phyloP scores from a whole-genome alignment of 2,113 vertebrate species.

The Urocitellus parryii region DNA sequence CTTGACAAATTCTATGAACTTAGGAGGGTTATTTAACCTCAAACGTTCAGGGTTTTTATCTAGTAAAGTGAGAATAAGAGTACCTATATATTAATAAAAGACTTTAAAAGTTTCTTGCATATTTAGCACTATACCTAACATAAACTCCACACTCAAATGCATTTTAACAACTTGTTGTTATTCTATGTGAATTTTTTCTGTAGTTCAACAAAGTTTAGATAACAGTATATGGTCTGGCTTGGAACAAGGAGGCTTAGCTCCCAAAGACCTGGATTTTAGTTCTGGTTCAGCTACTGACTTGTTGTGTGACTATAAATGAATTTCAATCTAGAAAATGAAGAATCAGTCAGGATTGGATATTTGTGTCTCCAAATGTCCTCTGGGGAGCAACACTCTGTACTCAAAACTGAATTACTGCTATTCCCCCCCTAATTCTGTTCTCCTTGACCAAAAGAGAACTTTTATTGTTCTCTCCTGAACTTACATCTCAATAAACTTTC shows the following conservation, averaged over 20 bases:
- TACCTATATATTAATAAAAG: not conserved
- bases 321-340: not conserved
- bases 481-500: not conserved
- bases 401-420: not conserved
- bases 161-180: not conserved
- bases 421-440: not conserved
- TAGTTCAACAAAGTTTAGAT: slow-evolving; percentile 16
- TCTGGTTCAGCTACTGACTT: not conserved
- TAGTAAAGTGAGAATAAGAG: not conserved
- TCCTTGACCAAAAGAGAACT: not conserved
- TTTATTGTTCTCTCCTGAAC: slow-evolving; percentile 28
- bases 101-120: not conserved
- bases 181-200: slow-evolving; percentile 2
- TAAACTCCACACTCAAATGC: not conserved
- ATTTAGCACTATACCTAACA: not conserved
- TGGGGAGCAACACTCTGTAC: not conserved
- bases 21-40: not conserved
- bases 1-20: not conserved
- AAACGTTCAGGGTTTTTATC: not conserved
- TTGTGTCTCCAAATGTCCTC: not conserved
- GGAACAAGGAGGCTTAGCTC: not conserved
- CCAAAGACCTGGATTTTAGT: not conserved
- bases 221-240: not conserved
- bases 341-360: not conserved
- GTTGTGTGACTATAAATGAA: not conserved